Percentiles rank a stretch among this genome's conserved stretches.
These are phyloP conservation scores for Litocranius walleri DNA, from an alignment of 2,113 vertebrate species.

Conservation along the genomic window DNA sequence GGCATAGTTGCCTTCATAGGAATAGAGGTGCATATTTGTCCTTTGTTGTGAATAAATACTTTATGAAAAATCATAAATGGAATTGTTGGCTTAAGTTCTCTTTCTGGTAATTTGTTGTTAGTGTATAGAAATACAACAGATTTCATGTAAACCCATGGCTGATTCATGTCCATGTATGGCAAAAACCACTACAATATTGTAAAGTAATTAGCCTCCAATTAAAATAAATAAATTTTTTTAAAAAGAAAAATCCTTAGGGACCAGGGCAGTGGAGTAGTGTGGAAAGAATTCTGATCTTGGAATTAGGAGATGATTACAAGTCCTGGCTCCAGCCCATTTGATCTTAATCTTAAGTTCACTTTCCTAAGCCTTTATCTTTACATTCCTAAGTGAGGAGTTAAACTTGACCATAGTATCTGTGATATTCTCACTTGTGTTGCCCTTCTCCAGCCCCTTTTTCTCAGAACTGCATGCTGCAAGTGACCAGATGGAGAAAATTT, in stretches of 20 bases:
- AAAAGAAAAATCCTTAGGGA: not conserved
- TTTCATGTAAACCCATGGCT: not conserved
- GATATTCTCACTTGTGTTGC: not conserved
- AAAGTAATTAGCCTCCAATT: not conserved
- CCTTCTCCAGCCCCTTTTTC: not conserved
- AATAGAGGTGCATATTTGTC: not conserved
- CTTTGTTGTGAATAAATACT: not conserved
- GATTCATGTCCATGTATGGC: not conserved
- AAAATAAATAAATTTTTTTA: not conserved
- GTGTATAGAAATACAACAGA: not conserved
- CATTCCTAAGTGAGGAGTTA: not conserved
- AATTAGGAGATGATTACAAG: not conserved
- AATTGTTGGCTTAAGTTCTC: not conserved
- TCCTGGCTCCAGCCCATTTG: not conserved
- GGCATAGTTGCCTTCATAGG: rapidly evolving
- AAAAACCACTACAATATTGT: not conserved
- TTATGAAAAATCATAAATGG: not conserved
- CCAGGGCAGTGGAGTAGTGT: not conserved
- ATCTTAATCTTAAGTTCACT: not conserved
- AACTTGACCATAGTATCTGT: not conserved
- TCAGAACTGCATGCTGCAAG: not conserved
- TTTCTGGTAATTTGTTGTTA: not conserved
- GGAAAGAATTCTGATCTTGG: not conserved
- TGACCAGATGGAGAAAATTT: not conserved
- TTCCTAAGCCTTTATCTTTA: not conserved